These are phyloP conservation scores for Eunapius fragilis DNA, from an alignment of 37 sponge, comb jelly and placozoan genomes.

Conservation along the genomic window DNA sequence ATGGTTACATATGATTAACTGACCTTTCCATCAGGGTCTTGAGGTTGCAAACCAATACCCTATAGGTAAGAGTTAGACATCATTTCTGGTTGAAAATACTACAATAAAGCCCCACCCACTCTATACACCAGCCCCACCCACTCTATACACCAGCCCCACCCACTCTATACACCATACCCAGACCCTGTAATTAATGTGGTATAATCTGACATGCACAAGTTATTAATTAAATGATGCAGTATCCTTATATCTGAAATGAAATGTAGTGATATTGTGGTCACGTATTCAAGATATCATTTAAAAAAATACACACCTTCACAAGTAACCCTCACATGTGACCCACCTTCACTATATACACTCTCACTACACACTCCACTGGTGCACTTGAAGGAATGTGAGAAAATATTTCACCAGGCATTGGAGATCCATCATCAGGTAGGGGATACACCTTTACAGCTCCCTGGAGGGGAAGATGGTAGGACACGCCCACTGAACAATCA, in stretches of 20 bases:
- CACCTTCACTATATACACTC: conserved; percentile 87
- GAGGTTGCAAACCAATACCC: conserved; percentile 78
- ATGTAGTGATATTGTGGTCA: too few relatives aligned
- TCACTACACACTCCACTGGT: conserved; percentile 77
- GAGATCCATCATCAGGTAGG: conserved; percentile 84
- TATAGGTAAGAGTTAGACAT: not conserved
- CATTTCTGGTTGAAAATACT: not conserved
- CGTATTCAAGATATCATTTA: too few relatives aligned
- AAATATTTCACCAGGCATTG: conserved; percentile 66
- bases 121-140: too few relatives aligned
- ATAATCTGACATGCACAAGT: too few relatives aligned
- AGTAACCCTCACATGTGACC: not conserved
- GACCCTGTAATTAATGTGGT: too few relatives aligned
- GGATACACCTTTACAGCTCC: conserved; percentile 58
- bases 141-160: not conserved
- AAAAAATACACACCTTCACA: not conserved
- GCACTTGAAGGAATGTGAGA: conserved; percentile 73
- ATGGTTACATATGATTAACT: conserved; percentile 42
- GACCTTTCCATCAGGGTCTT: conserved; percentile 87
- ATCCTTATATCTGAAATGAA: too few relatives aligned
- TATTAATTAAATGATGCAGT: too few relatives aligned
- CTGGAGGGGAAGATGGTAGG: conserved; percentile 54
- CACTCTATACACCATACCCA: too few relatives aligned
- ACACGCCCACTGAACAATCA: too few relatives aligned
- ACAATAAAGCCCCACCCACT: too few relatives aligned